Evolutionary conservation across 1,140 invertebrate species (phyloP).

Genomic region (Nomia melanderi): DNA sequence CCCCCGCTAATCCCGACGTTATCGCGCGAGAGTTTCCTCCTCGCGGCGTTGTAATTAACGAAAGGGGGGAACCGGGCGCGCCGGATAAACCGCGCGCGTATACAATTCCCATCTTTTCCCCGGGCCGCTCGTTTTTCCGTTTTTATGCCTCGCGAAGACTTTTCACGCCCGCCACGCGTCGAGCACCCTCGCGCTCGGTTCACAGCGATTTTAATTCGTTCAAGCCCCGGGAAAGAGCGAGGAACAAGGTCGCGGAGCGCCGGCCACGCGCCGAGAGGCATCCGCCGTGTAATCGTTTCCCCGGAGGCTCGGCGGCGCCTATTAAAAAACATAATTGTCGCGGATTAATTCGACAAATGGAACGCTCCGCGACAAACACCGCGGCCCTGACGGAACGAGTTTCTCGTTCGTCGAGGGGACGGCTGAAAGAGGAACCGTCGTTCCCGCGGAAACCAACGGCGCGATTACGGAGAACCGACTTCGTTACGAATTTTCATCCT

Average conservation of each 20-base stretch:
- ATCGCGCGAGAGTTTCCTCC: neutral
- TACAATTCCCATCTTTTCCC: neutral
- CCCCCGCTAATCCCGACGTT: neutral
- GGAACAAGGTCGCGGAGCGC: neutral
- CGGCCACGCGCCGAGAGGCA: neutral
- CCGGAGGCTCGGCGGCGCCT: neutral
- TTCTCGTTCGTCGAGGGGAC: too few relatives aligned
- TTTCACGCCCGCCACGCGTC: neutral
- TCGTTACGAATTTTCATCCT: neutral
- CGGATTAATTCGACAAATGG: neutral
- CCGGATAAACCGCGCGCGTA: neutral
- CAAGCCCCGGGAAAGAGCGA: neutral
- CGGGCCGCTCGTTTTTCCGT: neutral
- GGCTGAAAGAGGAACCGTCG: too few relatives aligned
- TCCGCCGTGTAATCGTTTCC: neutral
- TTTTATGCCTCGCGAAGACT: neutral
- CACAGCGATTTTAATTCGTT: constrained; percentile 4
- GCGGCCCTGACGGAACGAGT: too few relatives aligned
- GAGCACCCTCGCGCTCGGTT: neutral
- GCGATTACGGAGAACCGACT: neutral
- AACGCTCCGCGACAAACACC: too few relatives aligned
- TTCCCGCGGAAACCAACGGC: too few relatives aligned
- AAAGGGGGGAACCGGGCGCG: neutral
- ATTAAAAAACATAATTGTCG: neutral
- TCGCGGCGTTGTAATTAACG: neutral